Percentiles rank a stretch among this genome's conserved stretches.
These are phyloP conservation scores for Nannospalax galili DNA, from an alignment of 2,113 vertebrate species.

Conservation along the genomic window DNA sequence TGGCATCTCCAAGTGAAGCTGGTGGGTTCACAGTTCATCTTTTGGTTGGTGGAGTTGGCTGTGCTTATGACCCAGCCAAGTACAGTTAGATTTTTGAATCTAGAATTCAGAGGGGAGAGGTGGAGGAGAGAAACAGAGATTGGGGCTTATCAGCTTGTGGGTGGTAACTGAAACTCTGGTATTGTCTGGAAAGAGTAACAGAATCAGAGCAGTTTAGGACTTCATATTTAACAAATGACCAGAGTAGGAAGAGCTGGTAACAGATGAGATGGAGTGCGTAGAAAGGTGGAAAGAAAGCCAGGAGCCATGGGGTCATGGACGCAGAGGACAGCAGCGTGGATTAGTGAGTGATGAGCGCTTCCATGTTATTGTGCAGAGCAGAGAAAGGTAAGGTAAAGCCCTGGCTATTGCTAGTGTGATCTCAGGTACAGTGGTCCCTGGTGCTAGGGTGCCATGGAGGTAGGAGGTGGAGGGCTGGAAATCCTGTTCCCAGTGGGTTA, in stretches of 20 bases:
- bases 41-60: background rate
- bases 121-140: background rate
- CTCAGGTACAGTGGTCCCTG: background rate
- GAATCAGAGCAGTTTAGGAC: background rate
- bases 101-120: background rate
- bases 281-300: background rate
- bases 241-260: background rate
- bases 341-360: background rate
- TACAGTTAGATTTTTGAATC: background rate
- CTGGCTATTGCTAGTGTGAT: background rate
- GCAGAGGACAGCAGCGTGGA: background rate
- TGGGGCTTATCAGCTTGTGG: background rate
- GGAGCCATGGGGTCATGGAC: background rate
- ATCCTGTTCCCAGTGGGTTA: fast-evolving
- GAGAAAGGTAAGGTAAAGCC: background rate
- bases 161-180: background rate
- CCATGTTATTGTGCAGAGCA: background rate
- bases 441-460: too few relatives aligned
- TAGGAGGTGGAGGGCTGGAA: background rate
- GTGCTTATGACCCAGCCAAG: background rate
- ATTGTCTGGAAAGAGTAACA: background rate
- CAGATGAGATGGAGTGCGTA: background rate
- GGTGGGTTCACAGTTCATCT: background rate
- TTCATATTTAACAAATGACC: background rate
- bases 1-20: background rate